Evolutionary conservation across 1,140 invertebrate species (phyloP), one percentile per base, ranked within the genome.

Genomic region (Neodiprion fabricii): DNA sequence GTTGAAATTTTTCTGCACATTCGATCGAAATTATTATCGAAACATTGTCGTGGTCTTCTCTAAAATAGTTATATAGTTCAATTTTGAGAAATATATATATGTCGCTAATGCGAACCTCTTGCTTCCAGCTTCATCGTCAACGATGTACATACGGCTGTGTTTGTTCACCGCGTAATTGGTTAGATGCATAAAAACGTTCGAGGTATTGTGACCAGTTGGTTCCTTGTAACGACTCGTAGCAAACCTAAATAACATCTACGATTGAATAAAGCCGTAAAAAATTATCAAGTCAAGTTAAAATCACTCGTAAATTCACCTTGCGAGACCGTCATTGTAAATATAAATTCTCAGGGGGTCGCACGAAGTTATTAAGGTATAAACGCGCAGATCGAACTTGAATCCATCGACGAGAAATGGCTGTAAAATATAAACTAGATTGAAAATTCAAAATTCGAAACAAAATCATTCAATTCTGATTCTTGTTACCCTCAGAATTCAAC

Each of bases 81-180:
- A 23, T 17, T 17, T 66, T 71, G 75, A 49, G 70, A 71, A 72
- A 72, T 70, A 71, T 73, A 72, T 70, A 71, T 73, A 40, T 40
- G 28, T 40, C 28, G 5, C 28, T 40, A 17, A 73, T n/a, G 47
- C 78, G 75, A 81, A 93, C 92, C 95, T 91, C 89, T 97, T 97
- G 82, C 94, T 97, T 10, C 96, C 96, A 4, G 91, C 91, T 82
- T 96, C 94, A 8, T 94, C 93, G 80, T 94, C 92, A 74, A 92
- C 89, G 11, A 93, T 89, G 81, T 95, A 97, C 72, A 94, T 94
- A 69, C 93, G 89, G 81, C 95, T 96, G 78, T 96, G 93, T 81
- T 98, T 98, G 87, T 99, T 99, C 1, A 99, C 92, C 0, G 96
- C 95, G 84, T 99, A 99, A 89, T 99, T 99, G 0, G 98, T 99